A percentile compares a stretch with the other conserved stretches of the same genome.
Conservation (phyloP, 2,888 invertebrate genomes). For the Crepidodera aurea region DNA sequence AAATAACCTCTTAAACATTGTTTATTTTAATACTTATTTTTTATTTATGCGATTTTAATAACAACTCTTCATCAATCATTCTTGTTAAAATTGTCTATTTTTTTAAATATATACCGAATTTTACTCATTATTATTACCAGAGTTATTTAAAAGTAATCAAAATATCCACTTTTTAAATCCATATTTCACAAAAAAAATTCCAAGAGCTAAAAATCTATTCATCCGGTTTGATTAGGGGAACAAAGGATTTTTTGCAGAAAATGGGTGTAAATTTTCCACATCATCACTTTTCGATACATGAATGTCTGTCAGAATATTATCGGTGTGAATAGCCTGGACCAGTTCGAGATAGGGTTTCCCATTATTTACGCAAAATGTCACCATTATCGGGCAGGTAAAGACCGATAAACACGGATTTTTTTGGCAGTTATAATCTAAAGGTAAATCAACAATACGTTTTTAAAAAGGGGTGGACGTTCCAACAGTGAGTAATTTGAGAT, state of each 20-base stretch:
- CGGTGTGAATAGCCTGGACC: background rate
- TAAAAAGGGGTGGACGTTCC: too few relatives aligned
- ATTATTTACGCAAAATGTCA: slow-evolving; percentile 11
- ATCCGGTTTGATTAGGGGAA: background rate
- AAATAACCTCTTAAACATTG: too few relatives aligned
- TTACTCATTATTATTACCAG: too few relatives aligned
- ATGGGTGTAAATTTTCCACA: slow-evolving; percentile 10
- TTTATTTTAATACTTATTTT: too few relatives aligned
- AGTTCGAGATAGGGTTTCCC: background rate
- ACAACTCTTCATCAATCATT: too few relatives aligned
- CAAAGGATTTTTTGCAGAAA: slow-evolving; percentile 7
- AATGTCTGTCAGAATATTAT: slow-evolving; percentile 16
- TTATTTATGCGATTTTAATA: too few relatives aligned
- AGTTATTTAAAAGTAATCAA: too few relatives aligned
- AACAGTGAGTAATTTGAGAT: too few relatives aligned
- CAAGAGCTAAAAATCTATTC: background rate
- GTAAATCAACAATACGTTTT: background rate
- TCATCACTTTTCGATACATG: slow-evolving; percentile 17
- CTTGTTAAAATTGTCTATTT: too few relatives aligned
- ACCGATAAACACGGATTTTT: background rate
- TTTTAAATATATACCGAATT: too few relatives aligned
- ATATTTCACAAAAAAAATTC: background rate
- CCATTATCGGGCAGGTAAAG: slow-evolving; percentile 5
- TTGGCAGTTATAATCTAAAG: background rate
- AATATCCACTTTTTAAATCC: too few relatives aligned